phyloP scores from a whole-genome alignment of 2,797 vertebrate species.

The Enteromius thamalakanensis region DNA sequence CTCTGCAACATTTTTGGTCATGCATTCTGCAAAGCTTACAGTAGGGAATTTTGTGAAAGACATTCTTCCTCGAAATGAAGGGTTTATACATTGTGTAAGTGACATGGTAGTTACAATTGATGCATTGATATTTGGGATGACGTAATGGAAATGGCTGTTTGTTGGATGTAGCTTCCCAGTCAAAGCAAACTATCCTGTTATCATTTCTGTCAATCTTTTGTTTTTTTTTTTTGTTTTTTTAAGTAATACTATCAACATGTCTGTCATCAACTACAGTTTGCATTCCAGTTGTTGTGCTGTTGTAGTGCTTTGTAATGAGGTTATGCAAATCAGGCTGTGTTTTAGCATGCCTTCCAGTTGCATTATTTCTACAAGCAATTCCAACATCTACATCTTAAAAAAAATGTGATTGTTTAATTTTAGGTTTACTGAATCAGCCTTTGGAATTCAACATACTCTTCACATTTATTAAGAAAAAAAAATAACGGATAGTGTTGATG shows the following conservation, averaged over 20 bases:
- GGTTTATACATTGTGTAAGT: background rate
- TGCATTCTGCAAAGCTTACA: background rate
- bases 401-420: background rate
- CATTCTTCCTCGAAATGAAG: background rate
- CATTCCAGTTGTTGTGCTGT: background rate
- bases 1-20: background rate
- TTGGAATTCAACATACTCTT: background rate
- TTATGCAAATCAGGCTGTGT: constrained; percentile 31
- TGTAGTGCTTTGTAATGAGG: background rate
- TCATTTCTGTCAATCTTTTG: background rate
- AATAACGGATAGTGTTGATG: background rate
- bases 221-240: too few species aligned
- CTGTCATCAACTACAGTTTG: background rate
- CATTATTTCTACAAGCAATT: constrained; percentile 4
- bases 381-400: too few species aligned
- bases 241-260: background rate
- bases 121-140: background rate
- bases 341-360: constrained; percentile 11
- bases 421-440: background rate
- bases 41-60: background rate
- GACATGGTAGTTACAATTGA: background rate
- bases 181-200: background rate
- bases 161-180: background rate
- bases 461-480: background rate
- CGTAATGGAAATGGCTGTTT: background rate